Percentiles rank a stretch among this genome's conserved stretches.
phyloP scores from a whole-genome alignment of 2,113 vertebrate genomes.

The Eptesicus fuscus region DNA sequence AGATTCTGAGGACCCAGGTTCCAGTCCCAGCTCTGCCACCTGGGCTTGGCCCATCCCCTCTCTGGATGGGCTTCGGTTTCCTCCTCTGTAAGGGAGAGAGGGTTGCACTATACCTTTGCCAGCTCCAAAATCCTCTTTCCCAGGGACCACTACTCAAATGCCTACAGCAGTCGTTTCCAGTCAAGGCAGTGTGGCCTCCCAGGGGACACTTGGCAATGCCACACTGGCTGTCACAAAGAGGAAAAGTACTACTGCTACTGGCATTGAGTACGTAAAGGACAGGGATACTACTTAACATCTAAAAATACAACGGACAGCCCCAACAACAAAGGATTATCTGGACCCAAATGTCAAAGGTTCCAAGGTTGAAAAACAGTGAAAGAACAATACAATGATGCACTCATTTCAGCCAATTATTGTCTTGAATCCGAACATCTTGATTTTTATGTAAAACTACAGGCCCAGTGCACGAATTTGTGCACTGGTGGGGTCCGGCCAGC shows the following conservation, averaged over 20 bases:
- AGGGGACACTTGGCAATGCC: not conserved
- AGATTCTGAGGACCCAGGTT: not conserved
- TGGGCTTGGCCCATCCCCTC: not conserved
- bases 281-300: not conserved
- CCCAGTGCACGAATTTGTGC: too few relatives aligned
- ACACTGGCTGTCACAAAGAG: not conserved
- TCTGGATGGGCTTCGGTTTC: not conserved
- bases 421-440: not conserved
- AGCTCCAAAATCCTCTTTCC: not conserved
- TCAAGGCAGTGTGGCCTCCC: not conserved
- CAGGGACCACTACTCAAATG: not conserved
- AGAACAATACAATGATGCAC: not conserved
- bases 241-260: not conserved
- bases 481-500: too few relatives aligned
- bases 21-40: too few relatives aligned
- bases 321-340: not conserved
- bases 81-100: not conserved
- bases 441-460: slow-evolving; percentile 4
- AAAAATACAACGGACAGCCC: not conserved
- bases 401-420: not conserved
- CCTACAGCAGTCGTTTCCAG: not conserved
- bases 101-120: not conserved
- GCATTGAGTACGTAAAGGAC: too few relatives aligned
- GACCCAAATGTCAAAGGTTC: not conserved
- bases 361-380: not conserved